Evolutionary conservation across 2,888 invertebrate species (phyloP), one percentile per base, ranked within the genome.

Genomic region (Acleris literana): DNA sequence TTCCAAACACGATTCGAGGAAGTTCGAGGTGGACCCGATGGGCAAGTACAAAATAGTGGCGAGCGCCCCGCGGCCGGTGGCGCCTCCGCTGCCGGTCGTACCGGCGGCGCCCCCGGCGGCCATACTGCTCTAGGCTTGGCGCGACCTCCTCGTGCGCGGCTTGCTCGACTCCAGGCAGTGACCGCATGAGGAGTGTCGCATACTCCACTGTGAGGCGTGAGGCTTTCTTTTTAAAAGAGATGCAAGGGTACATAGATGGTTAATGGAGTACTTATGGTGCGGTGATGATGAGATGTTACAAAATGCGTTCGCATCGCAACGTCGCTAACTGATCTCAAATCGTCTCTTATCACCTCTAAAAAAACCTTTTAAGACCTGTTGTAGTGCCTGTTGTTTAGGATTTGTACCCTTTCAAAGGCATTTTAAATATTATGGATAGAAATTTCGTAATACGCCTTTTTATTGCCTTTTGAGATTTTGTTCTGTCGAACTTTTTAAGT

Each of bases 121-220:
- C 44, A 72, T 90, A 69, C 80, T 92, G 69, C 86, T 92, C 77
- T 92, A 92, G 92, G 92, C 91, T 88, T 92, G 92, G 92, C 92
- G 92, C 90, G 92, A 92, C 91, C 92, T 92, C 89, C 90, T 92
- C 49, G 87, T 92, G 71, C 90, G 91, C 79, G 91, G 90, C 70
- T 81, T 92, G 71, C 85, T 91, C 18, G 85, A 88, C 64, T 79
- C 82, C 68, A 85, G 85, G 71, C 89, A 88, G 74, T 90, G 83
- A 88, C 80, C 81, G 83, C 76, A 76, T 78, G 67, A 52, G 87
- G 92, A 87, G 90, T 62, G 92, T 92, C 90, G 92, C 87, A 60
- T 49, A 63, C 48, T 20, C 16, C 16, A 22, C 7, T 16, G 16
- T 22, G 43, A 43, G 29, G 33, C 17, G 5, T 33, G 29, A n/a